Evolutionary conservation across 2,888 invertebrate species (phyloP), one percentile per base, ranked within the genome.

Genomic region (Bombyx huttoni): DNA sequence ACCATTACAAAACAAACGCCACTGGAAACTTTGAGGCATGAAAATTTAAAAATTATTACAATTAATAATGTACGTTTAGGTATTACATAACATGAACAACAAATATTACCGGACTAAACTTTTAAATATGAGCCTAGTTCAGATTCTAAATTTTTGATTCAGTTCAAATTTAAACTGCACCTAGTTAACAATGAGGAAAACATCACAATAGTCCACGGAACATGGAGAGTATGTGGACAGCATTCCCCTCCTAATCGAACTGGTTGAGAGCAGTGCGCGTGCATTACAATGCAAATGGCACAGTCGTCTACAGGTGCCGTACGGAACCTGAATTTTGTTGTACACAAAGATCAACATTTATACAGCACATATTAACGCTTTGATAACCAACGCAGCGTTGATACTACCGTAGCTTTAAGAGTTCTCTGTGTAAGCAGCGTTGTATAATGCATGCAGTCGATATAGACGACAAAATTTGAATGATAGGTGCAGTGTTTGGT

Each of bases 271-370:
- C 75, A 77, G 71, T 76, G 71, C 74, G 70, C 73, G 74, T 76
- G 75, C 81, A 81, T 83, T 84, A 84, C 83, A 84, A 83, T 84
- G 84, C 84, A 85, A 84, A 83, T 81, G 80, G 84, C 80, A 82
- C 81, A 78, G 78, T 78, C 75, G 78, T 80, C 78, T 79, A 81
- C 83, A 84, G 82, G 81, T 84, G 82, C 77, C 70, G 70, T 68
- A 68, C 64, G 76, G 75, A 79, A 79, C 83, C 77, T 76, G 81
- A 81, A 80, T 76, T 65, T 67, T 65, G 64, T 59, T 57, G 62
- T 59, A 60, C 64, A 74, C 70, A 60, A 70, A 57, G 65, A 54
- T 54, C 50, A 56, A 56, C 58, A 65, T 72, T 72, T 66, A 63
- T 67, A 69, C 63, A 67, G 68, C 62, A 63, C 67, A 68, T 77